A percentile compares a stretch with the other conserved stretches of the same genome.
phyloP scores from a whole-genome alignment of 1,140 invertebrate species.

The Aphaenogaster floridana region DNA sequence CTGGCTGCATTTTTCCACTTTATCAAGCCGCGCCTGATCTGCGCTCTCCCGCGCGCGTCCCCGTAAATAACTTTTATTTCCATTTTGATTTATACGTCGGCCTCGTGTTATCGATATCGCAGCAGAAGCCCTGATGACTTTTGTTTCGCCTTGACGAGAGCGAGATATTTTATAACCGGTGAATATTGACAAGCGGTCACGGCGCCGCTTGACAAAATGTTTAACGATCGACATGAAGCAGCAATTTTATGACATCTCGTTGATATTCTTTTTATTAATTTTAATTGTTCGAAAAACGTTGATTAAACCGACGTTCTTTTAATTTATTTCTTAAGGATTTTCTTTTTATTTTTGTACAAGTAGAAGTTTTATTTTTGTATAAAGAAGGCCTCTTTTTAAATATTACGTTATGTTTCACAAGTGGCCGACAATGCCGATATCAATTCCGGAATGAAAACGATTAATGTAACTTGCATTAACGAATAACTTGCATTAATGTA shows the following conservation, averaged over 20 bases:
- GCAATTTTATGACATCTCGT: background rate
- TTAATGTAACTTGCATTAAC: background rate
- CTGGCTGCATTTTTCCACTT: constrained; percentile 76
- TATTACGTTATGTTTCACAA: background rate
- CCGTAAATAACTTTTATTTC: constrained; percentile 76
- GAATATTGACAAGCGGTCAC: constrained; percentile 34
- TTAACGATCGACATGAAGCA: constrained; percentile 30
- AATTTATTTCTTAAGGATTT: background rate
- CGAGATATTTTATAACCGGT: constrained; percentile 55
- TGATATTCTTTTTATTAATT: constrained; percentile 17
- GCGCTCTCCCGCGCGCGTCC: constrained; percentile 33
- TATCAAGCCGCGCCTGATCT: constrained; percentile 70
- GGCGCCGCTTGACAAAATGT: constrained; percentile 36
- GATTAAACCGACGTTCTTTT: background rate
- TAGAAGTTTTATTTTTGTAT: background rate
- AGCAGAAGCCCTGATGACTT: constrained; percentile 62
- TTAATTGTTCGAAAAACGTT: background rate
- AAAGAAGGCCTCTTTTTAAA: background rate
- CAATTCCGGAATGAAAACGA: background rate
- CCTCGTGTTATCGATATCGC: constrained; percentile 40
- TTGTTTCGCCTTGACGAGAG: constrained; percentile 61
- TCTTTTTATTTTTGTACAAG: background rate
- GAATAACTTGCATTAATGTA: background rate
- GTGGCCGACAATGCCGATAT: background rate
- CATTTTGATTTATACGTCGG: constrained; percentile 66